A percentile compares a stretch with the other conserved stretches of the same genome.
Evolutionary conservation across 2,113 vertebrate species (phyloP).

Genomic region (Microcebus jonahi): DNA sequence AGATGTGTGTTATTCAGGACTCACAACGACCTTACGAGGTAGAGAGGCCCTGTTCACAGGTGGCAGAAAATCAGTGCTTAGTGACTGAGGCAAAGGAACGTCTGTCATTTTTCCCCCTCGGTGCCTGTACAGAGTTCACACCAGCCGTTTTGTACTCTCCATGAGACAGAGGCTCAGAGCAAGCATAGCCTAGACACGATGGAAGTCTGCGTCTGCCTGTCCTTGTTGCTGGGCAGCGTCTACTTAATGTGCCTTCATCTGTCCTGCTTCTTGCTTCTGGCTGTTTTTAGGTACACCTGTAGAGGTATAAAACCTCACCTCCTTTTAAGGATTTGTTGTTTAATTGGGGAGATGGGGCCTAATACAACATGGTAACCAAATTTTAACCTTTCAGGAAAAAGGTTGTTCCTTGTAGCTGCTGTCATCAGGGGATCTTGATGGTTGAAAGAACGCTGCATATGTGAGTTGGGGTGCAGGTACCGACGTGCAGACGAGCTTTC

Average conservation of each 20-base stretch:
- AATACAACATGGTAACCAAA: not conserved
- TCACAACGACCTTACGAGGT: not conserved
- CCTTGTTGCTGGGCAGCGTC: not conserved
- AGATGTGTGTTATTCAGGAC: rapidly evolving
- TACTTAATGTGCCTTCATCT: not conserved
- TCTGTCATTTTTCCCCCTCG: too few species aligned
- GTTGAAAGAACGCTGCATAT: not conserved
- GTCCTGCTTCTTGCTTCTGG: not conserved
- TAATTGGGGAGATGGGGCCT: not conserved
- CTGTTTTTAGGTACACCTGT: not conserved
- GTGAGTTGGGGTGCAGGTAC: not conserved
- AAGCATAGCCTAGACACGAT: rapidly evolving
- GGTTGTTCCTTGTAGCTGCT: not conserved
- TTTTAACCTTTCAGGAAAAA: not conserved
- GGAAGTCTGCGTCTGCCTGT: not conserved
- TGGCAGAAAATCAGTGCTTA: not conserved
- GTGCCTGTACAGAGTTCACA: rapidly evolving
- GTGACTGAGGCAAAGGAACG: not conserved
- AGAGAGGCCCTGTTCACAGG: not conserved
- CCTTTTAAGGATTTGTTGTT: not conserved
- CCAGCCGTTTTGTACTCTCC: not conserved
- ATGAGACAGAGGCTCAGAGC: not conserved
- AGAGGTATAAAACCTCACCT: not conserved
- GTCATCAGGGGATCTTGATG: not conserved
- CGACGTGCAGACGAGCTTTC: too few species aligned